phyloP scores from a whole-genome alignment of 2,113 vertebrate species.

The Archocentrus centrarchus region DNA sequence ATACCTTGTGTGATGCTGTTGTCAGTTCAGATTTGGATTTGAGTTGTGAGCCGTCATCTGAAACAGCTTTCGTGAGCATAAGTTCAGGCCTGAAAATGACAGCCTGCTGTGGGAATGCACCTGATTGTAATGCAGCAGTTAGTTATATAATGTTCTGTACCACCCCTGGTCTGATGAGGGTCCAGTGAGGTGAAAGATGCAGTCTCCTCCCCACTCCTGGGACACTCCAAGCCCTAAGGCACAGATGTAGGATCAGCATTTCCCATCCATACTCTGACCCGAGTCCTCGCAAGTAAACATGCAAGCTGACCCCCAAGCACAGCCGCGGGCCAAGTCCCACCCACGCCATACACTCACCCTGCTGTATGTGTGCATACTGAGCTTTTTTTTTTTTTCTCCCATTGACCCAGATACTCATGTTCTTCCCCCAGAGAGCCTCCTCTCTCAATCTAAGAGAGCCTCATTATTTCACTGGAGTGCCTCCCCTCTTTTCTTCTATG shows the following conservation, averaged over 20 bases:
- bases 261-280: slow-evolving; percentile 59
- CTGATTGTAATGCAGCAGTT: slow-evolving; percentile 12
- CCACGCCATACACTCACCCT: slow-evolving; percentile 52
- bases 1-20: not conserved
- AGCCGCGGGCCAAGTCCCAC: slow-evolving; percentile 58
- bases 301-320: slow-evolving; percentile 39
- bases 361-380: slow-evolving; percentile 54
- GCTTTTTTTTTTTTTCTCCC: slow-evolving; percentile 30
- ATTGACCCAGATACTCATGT: slow-evolving; percentile 76
- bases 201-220: slow-evolving; percentile 25
- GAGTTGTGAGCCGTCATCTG: not conserved
- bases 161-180: slow-evolving; percentile 26
- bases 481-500: slow-evolving; percentile 37
- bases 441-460: slow-evolving; percentile 66
- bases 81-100: not conserved
- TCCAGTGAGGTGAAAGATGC: slow-evolving; percentile 53
- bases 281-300: slow-evolving; percentile 49
- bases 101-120: not conserved
- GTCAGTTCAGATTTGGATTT: not conserved
- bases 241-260: slow-evolving; percentile 54
- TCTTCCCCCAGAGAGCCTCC: slow-evolving; percentile 69
- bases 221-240: slow-evolving; percentile 43
- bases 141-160: slow-evolving; percentile 47
- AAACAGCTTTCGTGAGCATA: not conserved
- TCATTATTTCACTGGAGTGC: slow-evolving; percentile 73